phyloP scores from a whole-genome alignment of 1,140 invertebrate species.

The Thrips palmi region DNA sequence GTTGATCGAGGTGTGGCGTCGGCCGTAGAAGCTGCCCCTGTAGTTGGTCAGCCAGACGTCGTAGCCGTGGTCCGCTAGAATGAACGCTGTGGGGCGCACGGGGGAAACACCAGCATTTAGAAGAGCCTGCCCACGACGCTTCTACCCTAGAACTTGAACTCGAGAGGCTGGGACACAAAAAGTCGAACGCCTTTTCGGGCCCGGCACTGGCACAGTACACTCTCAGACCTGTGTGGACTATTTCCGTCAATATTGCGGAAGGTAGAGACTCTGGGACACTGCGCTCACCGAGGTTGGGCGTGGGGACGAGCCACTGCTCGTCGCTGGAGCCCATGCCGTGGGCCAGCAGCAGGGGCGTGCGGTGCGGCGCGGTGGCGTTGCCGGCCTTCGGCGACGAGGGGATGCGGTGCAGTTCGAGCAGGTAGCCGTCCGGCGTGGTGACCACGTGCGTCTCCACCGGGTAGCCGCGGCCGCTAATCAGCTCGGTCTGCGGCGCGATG shows the following conservation, averaged over 20 bases:
- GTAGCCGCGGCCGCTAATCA: slow-evolving; percentile 13
- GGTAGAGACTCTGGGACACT: neutral
- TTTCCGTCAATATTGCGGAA: neutral
- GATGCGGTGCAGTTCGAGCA: slow-evolving; percentile 16
- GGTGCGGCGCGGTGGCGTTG: neutral
- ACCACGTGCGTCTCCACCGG: slow-evolving; percentile 16
- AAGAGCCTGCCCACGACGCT: neutral
- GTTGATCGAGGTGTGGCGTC: slow-evolving; percentile 19
- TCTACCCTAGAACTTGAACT: neutral
- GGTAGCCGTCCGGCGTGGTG: slow-evolving; percentile 18
- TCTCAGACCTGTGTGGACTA: slow-evolving; percentile 8
- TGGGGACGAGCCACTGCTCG: slow-evolving; percentile 24
- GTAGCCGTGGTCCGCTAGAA: slow-evolving; percentile 32
- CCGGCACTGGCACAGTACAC: slow-evolving; percentile 15
- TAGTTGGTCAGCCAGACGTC: slow-evolving; percentile 42
- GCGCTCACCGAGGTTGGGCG: slow-evolving; percentile 16
- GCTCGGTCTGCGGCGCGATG: no score
- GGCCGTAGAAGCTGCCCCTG: slow-evolving; percentile 34
- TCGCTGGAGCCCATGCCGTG: slow-evolving; percentile 28
- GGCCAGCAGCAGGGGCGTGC: slow-evolving; percentile 22
- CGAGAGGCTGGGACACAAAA: neutral
- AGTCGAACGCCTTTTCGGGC: slow-evolving; percentile 11
- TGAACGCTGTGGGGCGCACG: slow-evolving; percentile 17
- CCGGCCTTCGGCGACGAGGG: no score
- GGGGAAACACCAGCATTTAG: neutral